Percentiles rank a stretch among this genome's conserved stretches.
Evolutionary conservation across 2,888 invertebrate species (phyloP).

Genomic region (Aporophyla lueneburgensis): DNA sequence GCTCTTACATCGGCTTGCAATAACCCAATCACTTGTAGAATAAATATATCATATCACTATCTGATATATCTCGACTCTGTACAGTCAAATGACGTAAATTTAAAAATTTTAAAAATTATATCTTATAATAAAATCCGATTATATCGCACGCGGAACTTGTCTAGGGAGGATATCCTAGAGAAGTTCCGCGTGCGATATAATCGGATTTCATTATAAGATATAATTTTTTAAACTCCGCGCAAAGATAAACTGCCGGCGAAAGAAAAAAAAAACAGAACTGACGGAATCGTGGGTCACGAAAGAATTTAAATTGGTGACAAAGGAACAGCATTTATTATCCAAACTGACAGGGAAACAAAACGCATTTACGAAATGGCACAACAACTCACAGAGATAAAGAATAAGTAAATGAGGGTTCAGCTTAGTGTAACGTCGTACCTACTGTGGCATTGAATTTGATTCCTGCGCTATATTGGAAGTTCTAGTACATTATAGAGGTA

Average conservation of each 20-base stretch:
- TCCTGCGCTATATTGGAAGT: neutral
- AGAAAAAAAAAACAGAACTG: constrained; percentile 36
- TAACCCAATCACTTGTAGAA: neutral
- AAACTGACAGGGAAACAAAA: too few relatives aligned
- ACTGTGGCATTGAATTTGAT: neutral
- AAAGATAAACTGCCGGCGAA: constrained; percentile 19
- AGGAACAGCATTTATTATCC: constrained; percentile 31
- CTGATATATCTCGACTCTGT: neutral
- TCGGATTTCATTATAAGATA: constrained; percentile 51
- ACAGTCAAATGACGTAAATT: constrained; percentile 27
- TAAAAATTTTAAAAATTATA: too few relatives aligned
- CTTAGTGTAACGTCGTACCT: neutral
- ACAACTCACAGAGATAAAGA: neutral
- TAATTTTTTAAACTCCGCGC: constrained; percentile 34
- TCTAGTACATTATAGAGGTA: too few relatives aligned
- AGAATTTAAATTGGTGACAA: constrained; percentile 27
- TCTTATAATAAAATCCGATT: too few relatives aligned
- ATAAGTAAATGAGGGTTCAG: neutral
- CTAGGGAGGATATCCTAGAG: constrained; percentile 22
- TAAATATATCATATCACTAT: neutral
- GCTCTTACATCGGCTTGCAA: neutral
- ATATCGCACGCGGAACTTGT: too few relatives aligned
- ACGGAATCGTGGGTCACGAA: constrained; percentile 8
- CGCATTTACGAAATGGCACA: constrained; percentile 18
- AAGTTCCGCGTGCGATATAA: constrained; percentile 28